These are phyloP conservation scores for Clarias batrachus DNA, from an alignment of 2,113 vertebrate genomes.

Conservation along the genomic window DNA sequence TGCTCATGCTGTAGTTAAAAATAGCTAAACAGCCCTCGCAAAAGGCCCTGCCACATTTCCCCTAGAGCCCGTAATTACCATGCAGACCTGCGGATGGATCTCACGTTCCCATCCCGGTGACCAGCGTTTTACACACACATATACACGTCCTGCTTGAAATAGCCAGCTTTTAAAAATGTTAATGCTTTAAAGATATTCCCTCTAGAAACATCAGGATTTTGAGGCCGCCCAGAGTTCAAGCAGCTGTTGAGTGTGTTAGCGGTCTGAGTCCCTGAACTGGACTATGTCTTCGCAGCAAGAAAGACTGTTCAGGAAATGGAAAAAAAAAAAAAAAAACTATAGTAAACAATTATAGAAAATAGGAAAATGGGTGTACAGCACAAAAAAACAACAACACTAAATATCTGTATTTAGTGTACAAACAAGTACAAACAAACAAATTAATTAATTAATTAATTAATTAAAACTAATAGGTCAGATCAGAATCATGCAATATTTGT, in stretches of 20 bases:
- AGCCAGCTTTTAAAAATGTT: conserved; percentile 32
- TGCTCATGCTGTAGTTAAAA: conserved; percentile 77
- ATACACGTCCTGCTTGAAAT: conserved; percentile 33
- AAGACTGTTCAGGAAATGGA: neutral
- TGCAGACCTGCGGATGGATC: conserved; percentile 67
- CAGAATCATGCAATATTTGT: neutral
- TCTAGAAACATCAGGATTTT: conserved; percentile 28
- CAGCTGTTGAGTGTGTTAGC: conserved; percentile 18
- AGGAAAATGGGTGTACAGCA: neutral
- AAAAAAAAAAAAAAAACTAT: neutral
- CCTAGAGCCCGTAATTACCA: conserved; percentile 73
- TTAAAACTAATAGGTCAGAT: neutral
- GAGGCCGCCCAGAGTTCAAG: conserved; percentile 18
- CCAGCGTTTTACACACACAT: conserved; percentile 33
- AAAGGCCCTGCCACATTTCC: conserved; percentile 63
- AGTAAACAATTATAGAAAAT: neutral
- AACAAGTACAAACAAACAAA: too few relatives aligned
- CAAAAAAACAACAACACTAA: neutral
- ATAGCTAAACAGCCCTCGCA: conserved; percentile 68
- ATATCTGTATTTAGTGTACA: too few relatives aligned
- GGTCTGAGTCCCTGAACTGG: neutral
- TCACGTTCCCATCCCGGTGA: conserved; percentile 49
- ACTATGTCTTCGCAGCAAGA: neutral
- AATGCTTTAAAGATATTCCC: conserved; percentile 27
- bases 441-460: neutral